These are phyloP conservation scores for Eupithecia inturbata DNA, from an alignment of 2,888 invertebrate genomes.

Conservation along the genomic window DNA sequence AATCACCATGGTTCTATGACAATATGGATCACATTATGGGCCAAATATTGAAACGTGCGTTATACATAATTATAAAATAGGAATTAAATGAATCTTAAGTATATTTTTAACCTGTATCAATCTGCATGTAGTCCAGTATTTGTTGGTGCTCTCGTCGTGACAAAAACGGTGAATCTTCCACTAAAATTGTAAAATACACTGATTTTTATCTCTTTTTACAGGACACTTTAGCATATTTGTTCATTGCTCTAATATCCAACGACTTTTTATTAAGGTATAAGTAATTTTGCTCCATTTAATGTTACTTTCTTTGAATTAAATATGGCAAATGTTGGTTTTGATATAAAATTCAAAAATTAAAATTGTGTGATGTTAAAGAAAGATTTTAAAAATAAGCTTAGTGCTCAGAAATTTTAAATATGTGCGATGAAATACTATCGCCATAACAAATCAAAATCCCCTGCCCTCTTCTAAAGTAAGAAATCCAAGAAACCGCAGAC, in stretches of 20 bases:
- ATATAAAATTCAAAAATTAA: too few species aligned
- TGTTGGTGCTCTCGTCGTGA: constrained; percentile 29
- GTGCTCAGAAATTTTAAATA: background rate
- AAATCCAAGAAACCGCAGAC: too few species aligned
- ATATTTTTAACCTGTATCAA: constrained; percentile 29
- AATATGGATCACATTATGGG: background rate
- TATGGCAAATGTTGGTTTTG: background rate
- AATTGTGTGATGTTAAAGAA: background rate
- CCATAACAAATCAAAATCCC: background rate
- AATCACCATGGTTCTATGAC: too few species aligned
- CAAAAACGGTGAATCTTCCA: constrained; percentile 30
- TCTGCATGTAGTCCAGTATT: constrained; percentile 36
- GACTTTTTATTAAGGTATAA: background rate
- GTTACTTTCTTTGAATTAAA: background rate
- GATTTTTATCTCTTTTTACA: background rate
- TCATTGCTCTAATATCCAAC: background rate
- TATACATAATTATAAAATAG: background rate
- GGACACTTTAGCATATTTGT: background rate
- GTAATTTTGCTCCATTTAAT: background rate
- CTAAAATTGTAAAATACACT: constrained; percentile 24
- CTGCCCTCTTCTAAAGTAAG: background rate
- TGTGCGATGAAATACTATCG: background rate
- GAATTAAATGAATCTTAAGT: background rate
- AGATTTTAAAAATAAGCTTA: background rate
- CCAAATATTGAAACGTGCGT: background rate